Percentiles rank a stretch among this genome's conserved stretches.
phyloP scores from a whole-genome alignment of 2,113 vertebrate species.

The Formicarius rufipectus region DNA sequence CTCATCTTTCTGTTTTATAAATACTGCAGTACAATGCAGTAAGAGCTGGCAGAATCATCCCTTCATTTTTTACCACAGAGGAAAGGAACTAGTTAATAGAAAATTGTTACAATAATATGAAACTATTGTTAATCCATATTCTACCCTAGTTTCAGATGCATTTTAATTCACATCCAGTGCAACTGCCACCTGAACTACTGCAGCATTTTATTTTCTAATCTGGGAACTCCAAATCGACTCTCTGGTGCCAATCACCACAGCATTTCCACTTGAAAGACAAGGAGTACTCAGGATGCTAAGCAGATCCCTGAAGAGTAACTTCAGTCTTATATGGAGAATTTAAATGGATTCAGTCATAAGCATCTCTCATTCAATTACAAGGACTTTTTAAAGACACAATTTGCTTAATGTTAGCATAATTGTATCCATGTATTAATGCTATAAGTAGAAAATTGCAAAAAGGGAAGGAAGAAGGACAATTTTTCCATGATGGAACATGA shows the following conservation, averaged over 20 bases:
- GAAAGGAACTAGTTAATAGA: neutral
- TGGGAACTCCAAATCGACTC: neutral
- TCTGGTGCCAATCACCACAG: neutral
- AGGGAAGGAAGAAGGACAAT: neutral
- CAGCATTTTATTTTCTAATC: neutral
- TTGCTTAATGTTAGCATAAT: neutral
- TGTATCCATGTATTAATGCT: neutral
- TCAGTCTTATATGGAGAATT: neutral
- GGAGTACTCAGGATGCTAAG: neutral
- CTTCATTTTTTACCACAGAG: neutral
- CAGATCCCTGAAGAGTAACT: neutral
- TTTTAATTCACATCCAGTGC: neutral
- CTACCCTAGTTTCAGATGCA: neutral
- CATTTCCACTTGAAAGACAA: neutral
- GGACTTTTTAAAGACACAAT: neutral
- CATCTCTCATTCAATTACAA: neutral
- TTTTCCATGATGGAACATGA: neutral
- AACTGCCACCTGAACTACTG: neutral
- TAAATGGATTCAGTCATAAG: neutral
- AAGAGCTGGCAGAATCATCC: neutral
- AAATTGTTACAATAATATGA: neutral
- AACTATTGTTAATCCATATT: neutral
- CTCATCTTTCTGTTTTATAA: neutral
- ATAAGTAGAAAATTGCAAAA: neutral
- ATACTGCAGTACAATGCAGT: neutral